Base-by-base conservation (phyloP, 2,888 invertebrate species). In the Arge pagana region DNA sequence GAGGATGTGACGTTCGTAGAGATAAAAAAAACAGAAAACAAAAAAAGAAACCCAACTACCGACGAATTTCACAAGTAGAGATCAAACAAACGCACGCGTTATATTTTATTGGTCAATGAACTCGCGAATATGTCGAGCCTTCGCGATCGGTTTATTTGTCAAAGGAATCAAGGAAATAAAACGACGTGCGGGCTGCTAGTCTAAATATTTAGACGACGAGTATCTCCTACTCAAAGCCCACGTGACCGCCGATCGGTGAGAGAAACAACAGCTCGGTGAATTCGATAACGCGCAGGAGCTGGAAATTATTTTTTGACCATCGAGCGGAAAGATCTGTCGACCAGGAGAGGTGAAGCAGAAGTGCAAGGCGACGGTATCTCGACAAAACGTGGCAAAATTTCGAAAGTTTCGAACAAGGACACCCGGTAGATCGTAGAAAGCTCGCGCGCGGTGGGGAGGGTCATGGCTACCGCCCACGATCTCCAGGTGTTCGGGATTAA, bases 401-500 rank as follows among this genome's bases (percentile, higher is more conserved):
- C 28, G 10, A 1, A 26, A 1, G 28, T 26, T 26, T 26, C 28
- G 8, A 1, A 26, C 28, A 3, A 3, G 61, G 61, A 55, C 60
- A 56, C 11, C 56, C 42, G 48, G 54, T 48, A 28, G 13, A 36
- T 21, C n/a, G 55, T 59, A 63, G 61, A 61, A 63, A 63, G 59
- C 35, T 23, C 19, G 21, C 50, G 37, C 37, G 24, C 28, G 50
- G 53, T 30, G 24, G 52, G 48, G 31, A 54, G 58, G 58, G 55
- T 61, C 55, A 45, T 15, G 60, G 50, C 40, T 52, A 24, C 39
- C 57, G 61, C 61, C 56, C 53, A 53, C 59, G 48, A 23, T 23
- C 40, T 48, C 59, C 60, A 62, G 64, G 60, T 62, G 66, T 63
- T 57, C 52, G 36, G 55, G 62, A 64, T 64, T 62, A 62, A 63